A percentile compares a stretch with the other conserved stretches of the same genome.
Conservation (phyloP, 2,888 invertebrate species). For the Magallana nippona region DNA sequence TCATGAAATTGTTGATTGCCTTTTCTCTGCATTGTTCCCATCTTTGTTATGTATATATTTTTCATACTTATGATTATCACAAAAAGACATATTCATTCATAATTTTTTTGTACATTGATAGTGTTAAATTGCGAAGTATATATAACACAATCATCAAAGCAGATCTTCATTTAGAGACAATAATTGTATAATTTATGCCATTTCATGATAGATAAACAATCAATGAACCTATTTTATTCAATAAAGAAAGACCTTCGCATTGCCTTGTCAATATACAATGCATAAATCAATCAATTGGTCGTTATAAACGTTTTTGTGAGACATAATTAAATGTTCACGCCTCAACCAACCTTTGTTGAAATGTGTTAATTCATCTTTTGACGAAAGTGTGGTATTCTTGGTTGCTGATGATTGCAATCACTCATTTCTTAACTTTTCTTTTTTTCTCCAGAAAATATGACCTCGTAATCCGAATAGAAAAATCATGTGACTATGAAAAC, state of each 20-base stretch:
- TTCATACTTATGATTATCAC: too few relatives aligned
- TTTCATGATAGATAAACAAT: conserved; percentile 13
- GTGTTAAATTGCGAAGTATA: too few relatives aligned
- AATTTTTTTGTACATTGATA: too few relatives aligned
- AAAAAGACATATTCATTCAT: too few relatives aligned
- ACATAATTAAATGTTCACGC: background rate
- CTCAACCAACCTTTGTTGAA: background rate
- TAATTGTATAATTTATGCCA: background rate
- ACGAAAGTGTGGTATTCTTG: background rate
- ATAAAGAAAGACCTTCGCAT: background rate
- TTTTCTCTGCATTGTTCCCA: too few relatives aligned
- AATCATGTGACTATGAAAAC: background rate
- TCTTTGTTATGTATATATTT: too few relatives aligned
- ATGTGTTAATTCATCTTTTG: background rate
- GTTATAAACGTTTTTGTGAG: background rate
- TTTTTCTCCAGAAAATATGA: background rate
- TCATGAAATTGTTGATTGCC: too few relatives aligned
- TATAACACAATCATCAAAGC: too few relatives aligned
- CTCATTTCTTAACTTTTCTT: background rate
- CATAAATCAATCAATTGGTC: conserved; percentile 19
- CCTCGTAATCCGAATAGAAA: background rate
- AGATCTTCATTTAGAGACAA: too few relatives aligned
- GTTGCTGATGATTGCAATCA: background rate
- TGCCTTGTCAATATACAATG: background rate
- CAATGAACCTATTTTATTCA: background rate